phyloP scores from a whole-genome alignment of 2,113 vertebrate species.

The Urocolius indicus region DNA sequence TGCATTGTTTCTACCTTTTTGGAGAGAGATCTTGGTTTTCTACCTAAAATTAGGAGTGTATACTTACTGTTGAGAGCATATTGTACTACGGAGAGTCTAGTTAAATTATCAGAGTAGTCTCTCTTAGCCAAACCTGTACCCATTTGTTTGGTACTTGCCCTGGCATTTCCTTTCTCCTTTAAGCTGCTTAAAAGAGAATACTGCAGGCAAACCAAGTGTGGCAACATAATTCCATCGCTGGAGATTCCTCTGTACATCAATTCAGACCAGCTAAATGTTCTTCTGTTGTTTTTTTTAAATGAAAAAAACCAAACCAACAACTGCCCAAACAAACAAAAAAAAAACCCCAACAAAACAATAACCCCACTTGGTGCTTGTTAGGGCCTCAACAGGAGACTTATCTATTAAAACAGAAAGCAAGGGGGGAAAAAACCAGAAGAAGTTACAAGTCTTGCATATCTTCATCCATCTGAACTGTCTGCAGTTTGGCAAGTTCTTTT shows the following conservation, averaged over 20 bases:
- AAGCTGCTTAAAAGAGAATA: slow-evolving; percentile 67
- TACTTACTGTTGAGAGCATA: slow-evolving; percentile 71
- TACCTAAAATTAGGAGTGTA: slow-evolving; percentile 50
- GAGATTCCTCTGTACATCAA: slow-evolving; percentile 60
- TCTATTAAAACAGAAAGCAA: slow-evolving; percentile 61
- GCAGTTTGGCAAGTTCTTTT: slow-evolving; percentile 97
- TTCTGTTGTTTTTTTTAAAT: slow-evolving; percentile 60
- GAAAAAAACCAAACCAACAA: not conserved
- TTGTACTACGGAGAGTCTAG: slow-evolving; percentile 44
- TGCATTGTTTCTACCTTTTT: slow-evolving; percentile 60
- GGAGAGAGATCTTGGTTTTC: slow-evolving; percentile 45
- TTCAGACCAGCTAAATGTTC: slow-evolving; percentile 45
- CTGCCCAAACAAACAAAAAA: not conserved
- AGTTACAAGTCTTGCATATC: slow-evolving; percentile 93
- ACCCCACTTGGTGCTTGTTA: slow-evolving; percentile 32
- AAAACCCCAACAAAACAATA: not conserved
- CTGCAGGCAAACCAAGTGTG: slow-evolving; percentile 54
- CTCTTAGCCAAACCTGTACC: slow-evolving; percentile 61
- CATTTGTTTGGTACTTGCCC: slow-evolving; percentile 36
- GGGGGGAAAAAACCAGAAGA: slow-evolving; percentile 1
- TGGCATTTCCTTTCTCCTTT: slow-evolving; percentile 52
- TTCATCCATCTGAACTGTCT: slow-evolving; percentile 97
- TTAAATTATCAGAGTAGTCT: slow-evolving; percentile 52
- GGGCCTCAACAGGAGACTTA: slow-evolving; percentile 58
- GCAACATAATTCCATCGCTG: slow-evolving; percentile 17